phyloP scores from a whole-genome alignment of 2,797 vertebrate species.

The Myotis daubentonii region DNA sequence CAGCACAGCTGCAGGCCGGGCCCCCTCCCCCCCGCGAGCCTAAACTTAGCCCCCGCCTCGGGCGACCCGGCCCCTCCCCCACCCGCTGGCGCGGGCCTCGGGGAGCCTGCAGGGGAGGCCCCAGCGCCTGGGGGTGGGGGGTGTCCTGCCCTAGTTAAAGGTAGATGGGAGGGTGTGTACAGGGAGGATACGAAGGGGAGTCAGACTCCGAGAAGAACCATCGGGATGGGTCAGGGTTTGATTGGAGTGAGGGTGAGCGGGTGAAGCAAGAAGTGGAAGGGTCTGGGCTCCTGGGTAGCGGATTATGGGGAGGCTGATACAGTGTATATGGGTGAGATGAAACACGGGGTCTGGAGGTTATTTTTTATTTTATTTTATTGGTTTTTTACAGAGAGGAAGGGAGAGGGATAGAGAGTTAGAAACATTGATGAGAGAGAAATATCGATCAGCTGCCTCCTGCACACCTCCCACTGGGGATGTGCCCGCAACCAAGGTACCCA shows the following conservation, averaged over 20 bases:
- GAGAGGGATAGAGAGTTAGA: too few relatives aligned
- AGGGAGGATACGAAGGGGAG: not conserved
- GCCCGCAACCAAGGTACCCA: too few relatives aligned
- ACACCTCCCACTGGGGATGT: too few relatives aligned
- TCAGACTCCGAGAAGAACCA: not conserved
- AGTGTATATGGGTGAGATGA: not conserved
- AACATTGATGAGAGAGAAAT: too few relatives aligned
- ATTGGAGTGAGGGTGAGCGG: not conserved
- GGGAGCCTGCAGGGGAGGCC: not conserved
- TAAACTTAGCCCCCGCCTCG: conserved; percentile 80
- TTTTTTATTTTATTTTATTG: too few relatives aligned
- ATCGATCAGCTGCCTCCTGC: too few relatives aligned
- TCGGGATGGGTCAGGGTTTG: not conserved
- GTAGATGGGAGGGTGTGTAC: not conserved
- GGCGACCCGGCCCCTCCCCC: conserved; percentile 70
- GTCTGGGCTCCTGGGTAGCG: not conserved
- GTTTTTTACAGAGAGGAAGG: too few relatives aligned
- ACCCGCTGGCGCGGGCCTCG: not conserved
- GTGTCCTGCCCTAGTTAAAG: not conserved
- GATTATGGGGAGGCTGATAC: not conserved
- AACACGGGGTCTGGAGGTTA: not conserved
- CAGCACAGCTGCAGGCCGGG: conserved; percentile 69
- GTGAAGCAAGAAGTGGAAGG: not conserved
- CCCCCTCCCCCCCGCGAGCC: conserved; percentile 56
- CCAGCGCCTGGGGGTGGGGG: rapidly evolving